A percentile compares a stretch with the other conserved stretches of the same genome.
These are phyloP conservation scores for Drosophila anomalata DNA, from an alignment of 2,888 invertebrate species.

Conservation along the genomic window DNA sequence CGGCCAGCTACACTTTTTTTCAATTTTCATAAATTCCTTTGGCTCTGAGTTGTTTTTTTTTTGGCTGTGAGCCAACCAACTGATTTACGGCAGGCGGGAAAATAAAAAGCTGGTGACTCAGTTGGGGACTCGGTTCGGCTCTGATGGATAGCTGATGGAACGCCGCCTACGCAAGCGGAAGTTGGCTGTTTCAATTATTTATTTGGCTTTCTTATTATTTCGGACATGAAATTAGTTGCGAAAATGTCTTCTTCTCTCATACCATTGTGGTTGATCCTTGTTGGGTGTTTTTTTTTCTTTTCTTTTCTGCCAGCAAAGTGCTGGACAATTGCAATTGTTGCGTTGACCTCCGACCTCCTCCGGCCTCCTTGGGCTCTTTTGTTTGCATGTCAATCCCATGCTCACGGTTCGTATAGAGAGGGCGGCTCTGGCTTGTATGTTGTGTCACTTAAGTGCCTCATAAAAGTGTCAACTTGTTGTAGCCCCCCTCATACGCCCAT, in stretches of 20 bases:
- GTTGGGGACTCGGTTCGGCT: constrained; percentile 50
- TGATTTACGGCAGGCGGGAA: constrained; percentile 73
- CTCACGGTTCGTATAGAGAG: constrained; percentile 53
- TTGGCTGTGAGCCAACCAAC: constrained; percentile 70
- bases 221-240: constrained; percentile 64
- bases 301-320: constrained; percentile 41
- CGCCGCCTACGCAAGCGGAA: constrained; percentile 61
- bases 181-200: constrained; percentile 75
- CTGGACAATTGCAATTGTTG: constrained; percentile 76
- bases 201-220: constrained; percentile 50
- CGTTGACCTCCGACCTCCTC: constrained; percentile 35
- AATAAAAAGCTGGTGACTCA: constrained; percentile 54
- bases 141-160: constrained; percentile 72
- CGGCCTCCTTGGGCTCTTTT: constrained; percentile 35
- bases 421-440: constrained; percentile 61
- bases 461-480: constrained; percentile 81
- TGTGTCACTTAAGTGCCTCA: constrained; percentile 81
- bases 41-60: constrained; percentile 34
- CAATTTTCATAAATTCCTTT: constrained; percentile 69
- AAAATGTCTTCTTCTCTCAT: constrained; percentile 51
- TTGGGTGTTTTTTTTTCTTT: constrained; percentile 21
- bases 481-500: constrained; percentile 21
- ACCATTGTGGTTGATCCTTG: constrained; percentile 55
- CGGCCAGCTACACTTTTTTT: constrained; percentile 52
- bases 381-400: constrained; percentile 77